Conservation (phyloP, 2,113 vertebrate species). For the Mobula birostris region DNA sequence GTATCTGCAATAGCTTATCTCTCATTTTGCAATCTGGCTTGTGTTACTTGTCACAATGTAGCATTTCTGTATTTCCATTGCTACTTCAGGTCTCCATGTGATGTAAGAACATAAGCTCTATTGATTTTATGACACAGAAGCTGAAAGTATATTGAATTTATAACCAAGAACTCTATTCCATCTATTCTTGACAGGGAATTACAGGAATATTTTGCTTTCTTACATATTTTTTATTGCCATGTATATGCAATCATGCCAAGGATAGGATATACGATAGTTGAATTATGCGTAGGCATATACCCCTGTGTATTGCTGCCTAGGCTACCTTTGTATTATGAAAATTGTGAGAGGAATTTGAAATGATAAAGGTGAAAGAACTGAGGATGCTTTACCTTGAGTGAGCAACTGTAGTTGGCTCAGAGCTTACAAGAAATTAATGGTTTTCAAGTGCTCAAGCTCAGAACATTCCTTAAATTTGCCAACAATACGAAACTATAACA, state of each 20-base stretch:
- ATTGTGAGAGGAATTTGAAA: background rate
- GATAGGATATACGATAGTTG: background rate
- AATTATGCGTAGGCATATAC: background rate
- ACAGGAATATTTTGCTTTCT: background rate
- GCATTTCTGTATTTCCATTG: background rate
- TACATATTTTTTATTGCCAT: background rate
- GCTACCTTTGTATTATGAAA: background rate
- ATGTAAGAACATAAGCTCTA: constrained; percentile 5
- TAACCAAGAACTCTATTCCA: background rate
- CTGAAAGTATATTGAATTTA: constrained; percentile 28
- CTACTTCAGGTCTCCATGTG: background rate
- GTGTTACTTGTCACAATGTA: background rate
- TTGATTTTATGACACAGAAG: constrained; percentile 21
- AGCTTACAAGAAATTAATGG: background rate
- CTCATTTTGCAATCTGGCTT: background rate
- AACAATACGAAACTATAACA: background rate
- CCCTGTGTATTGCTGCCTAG: background rate
- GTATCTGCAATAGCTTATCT: background rate
- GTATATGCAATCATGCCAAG: background rate
- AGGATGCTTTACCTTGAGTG: background rate
- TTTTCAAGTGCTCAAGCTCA: background rate
- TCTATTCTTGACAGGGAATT: constrained; percentile 21
- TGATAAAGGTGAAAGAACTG: background rate
- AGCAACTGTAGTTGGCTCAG: background rate
- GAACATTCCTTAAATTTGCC: too few relatives aligned